Evolutionary conservation across 2,113 vertebrate genomes (phyloP).

Genomic region (Notechis scutatus): DNA sequence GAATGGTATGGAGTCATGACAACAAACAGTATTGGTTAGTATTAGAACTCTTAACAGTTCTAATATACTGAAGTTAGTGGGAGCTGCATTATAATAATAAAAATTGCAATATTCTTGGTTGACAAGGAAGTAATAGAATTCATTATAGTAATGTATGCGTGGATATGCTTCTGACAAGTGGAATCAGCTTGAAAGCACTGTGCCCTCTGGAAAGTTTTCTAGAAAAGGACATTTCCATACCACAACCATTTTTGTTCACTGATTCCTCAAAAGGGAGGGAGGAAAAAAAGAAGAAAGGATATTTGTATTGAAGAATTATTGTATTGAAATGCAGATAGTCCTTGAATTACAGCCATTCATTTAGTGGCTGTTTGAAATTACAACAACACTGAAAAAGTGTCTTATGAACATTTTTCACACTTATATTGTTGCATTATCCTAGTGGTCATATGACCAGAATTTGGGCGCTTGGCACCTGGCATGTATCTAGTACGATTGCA

Average conservation of each 20-base stretch:
- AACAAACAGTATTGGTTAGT: no score
- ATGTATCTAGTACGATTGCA: neutral
- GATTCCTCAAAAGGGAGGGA: neutral
- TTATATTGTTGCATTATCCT: neutral
- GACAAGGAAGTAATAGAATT: neutral
- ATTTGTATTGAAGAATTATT: neutral
- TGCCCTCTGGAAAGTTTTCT: neutral
- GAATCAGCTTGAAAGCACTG: neutral
- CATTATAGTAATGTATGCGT: neutral
- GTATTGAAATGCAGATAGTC: neutral
- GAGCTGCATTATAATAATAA: neutral
- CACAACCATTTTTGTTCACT: neutral
- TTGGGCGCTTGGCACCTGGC: neutral
- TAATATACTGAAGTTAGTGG: neutral
- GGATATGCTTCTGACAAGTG: neutral
- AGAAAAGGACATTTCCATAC: neutral
- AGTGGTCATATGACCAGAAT: neutral
- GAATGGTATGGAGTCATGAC: no score
- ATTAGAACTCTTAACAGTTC: neutral
- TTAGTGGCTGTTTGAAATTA: no score
- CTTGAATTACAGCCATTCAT: neutral
- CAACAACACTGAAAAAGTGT: neutral
- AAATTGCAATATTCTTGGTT: neutral
- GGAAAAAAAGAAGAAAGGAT: neutral
- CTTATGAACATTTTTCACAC: neutral